Percentiles rank a stretch among this genome's conserved stretches.
Evolutionary conservation across 2,888 invertebrate genomes (phyloP).

Genomic region (Dichetophora obliterata): DNA sequence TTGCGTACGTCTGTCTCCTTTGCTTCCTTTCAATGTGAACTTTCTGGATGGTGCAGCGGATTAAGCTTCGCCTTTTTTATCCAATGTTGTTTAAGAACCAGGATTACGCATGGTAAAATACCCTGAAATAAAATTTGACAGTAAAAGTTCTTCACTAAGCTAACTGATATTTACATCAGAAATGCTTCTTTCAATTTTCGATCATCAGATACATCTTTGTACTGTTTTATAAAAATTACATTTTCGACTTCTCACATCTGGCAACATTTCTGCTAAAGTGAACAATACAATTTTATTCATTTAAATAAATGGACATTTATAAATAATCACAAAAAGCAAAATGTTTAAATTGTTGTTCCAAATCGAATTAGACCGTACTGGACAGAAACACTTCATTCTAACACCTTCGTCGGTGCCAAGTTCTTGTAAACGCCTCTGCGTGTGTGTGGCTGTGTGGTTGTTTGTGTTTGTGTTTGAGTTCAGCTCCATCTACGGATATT

Average conservation of each 20-base stretch:
- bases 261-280: neutral
- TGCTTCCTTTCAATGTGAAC: no score
- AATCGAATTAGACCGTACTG: slow-evolving; percentile 5
- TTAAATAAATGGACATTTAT: slow-evolving; percentile 20
- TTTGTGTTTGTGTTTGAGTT: no score
- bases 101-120: no score
- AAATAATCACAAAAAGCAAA: neutral
- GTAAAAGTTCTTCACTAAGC: no score
- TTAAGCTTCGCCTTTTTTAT: no score
- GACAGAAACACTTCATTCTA: slow-evolving; percentile 29
- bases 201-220: neutral
- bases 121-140: no score
- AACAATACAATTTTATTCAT: neutral
- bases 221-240: neutral
- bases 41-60: no score
- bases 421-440: neutral
- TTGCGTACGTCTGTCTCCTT: no score
- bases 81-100: no score
- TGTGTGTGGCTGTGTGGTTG: neutral
- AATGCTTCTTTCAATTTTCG: no score
- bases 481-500: neutral
- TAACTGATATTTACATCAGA: no score
- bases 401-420: slow-evolving; percentile 25
- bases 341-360: neutral
- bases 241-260: neutral